A percentile compares a stretch with the other conserved stretches of the same genome.
Conservation (phyloP, 1,140 invertebrate species). For the Cyclargus thomasi region DNA sequence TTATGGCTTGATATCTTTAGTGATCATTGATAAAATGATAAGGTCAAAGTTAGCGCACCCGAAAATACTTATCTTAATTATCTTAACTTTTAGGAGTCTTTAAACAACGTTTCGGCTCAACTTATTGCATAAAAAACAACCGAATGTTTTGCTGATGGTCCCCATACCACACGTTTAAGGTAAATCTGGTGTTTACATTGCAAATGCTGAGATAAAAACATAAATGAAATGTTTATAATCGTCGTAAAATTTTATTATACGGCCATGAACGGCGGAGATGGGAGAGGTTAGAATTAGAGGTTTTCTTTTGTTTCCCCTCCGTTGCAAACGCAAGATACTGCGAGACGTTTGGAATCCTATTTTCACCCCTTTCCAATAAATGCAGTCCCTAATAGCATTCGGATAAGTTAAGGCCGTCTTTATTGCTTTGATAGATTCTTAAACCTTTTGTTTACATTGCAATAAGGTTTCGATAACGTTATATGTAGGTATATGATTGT, state of each 20-base stretch:
- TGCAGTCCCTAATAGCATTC: not conserved
- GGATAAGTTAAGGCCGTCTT: constrained; percentile 6
- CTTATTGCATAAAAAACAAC: not conserved
- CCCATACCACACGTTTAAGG: not conserved
- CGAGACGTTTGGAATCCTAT: not conserved
- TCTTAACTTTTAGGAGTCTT: not conserved
- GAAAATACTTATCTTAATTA: constrained; percentile 10
- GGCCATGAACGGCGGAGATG: not conserved
- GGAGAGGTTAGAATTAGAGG: constrained; percentile 4
- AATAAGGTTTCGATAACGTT: not conserved
- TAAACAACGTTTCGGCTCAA: not conserved
- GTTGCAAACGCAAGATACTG: constrained; percentile 7
- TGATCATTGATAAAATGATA: not conserved
- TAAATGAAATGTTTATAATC: constrained; percentile 8
- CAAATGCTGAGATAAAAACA: not conserved
- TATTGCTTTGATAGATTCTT: constrained; percentile 2
- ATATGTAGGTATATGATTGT: not conserved
- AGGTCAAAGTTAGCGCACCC: not conserved
- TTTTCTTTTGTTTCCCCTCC: not conserved
- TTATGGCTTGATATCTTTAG: no score
- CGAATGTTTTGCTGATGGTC: not conserved
- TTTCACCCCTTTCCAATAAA: constrained; percentile 13
- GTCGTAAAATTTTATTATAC: constrained; percentile 9
- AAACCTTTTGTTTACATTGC: not conserved
- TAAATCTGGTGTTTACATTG: constrained; percentile 2